Evolutionary conservation across 2,888 invertebrate species (phyloP), one percentile per base, ranked within the genome.

Genomic region (Meganola albula): DNA sequence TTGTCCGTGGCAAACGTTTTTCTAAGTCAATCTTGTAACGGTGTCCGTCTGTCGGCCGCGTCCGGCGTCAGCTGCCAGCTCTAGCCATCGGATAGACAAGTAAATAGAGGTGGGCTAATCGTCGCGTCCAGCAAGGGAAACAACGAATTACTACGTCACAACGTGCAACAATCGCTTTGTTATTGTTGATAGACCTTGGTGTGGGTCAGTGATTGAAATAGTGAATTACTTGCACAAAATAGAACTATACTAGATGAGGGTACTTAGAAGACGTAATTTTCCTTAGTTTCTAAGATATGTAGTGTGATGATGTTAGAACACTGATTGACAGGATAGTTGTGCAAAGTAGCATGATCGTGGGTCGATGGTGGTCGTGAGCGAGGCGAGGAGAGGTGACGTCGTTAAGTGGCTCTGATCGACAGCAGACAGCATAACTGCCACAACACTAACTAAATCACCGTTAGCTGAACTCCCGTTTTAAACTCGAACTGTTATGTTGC

Each of bases 81-180:
- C 71, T 55, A 60, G 63, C 58, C 53, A 60, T 57, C 60, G 59
- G 79, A 80, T 71, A 71, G 84, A 85, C 84, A 84, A 83, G 72
- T 83, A 85, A 85, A 85, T 85, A 79, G 84, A 77, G 75, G 70
- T 68, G 57, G 68, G 66, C 74, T 84, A 85, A 85, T 84, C 83
- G 84, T 83, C 83, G 80, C 76, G 70, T 72, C 74, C 63, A 70
- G 71, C 53, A 70, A 77, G 79, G 84, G 84, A 84, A 85, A 85
- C 80, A 71, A 74, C 74, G 82, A 79, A 84, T 84, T 85, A 85
- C 80, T 66, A 58, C 68, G 80, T 84, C 83, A 82, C 78, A 63
- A 62, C 59, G 59, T 62, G 69, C 71, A 79, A 67, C 83, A 67
- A 80, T 82, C 74, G 79, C 75, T 74, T 80, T 80, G 80, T 78